Base-by-base conservation (phyloP, 2,113 vertebrate species). In the Semnornis frantzii region DNA sequence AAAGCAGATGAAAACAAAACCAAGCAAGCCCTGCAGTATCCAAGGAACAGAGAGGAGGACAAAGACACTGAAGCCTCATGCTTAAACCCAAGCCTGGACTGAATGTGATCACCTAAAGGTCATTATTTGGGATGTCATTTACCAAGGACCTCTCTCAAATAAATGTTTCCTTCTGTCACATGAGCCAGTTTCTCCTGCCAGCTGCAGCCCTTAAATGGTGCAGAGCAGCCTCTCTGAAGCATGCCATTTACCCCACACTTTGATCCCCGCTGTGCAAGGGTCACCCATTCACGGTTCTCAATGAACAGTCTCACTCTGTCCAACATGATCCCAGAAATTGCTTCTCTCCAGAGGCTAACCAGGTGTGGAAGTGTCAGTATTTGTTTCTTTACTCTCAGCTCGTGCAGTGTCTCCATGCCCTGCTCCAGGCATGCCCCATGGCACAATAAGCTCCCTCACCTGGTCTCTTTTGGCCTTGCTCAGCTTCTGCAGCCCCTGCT, bases 301-400 rank as follows among this genome's bases (percentile, higher is more conserved):
- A 21, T 18, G 57, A 95, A 85, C 86, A 89, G 84, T 89, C 92
- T 96, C 93, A 90, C 96, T 94, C 96, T 90, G 85, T 88, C 87
- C 93, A 92, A 89, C 94, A 94, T 92, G 94, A 93, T 96, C 87
- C 91, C 84, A 88, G 91, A 95, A 96, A 96, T 95, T 87, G 90
- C 73, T 76, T 78, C 66, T 94, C 95, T 95, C 93, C 78, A 74
- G 92, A 95, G 87, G 89, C 95, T 88, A 88, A 92, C 85, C 87
- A 92, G 90, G 79, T 94, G 91, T 90, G 74, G 86, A 95, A 92
- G 92, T 95, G 94, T 92, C 93, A 94, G 63, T 94, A 94, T 93
- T 96, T 95, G 91, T 96, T 96, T 94, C 94, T 91, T 95, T 92
- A 94, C 81, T 79, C 93, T 77, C 85, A 39, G 58, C 88, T 95